These are phyloP conservation scores for Metellina segmentata DNA, from an alignment of 2,888 invertebrate genomes.

Conservation along the genomic window DNA sequence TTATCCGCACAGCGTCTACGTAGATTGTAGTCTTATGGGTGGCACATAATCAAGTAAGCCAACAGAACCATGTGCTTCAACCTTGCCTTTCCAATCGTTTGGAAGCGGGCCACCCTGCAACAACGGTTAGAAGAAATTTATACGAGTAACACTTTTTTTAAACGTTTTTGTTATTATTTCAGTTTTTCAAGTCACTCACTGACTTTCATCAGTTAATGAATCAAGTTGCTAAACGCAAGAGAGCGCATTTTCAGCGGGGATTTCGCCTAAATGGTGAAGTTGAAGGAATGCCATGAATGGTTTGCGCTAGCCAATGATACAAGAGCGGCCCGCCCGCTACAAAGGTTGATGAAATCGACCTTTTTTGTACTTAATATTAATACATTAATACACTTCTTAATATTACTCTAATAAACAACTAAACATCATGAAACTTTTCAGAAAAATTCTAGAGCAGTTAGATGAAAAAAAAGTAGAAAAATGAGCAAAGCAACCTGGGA, in stretches of 20 bases:
- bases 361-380: too few species aligned
- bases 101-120: conserved; percentile 56
- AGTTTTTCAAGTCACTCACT: conserved; percentile 20
- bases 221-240: conserved; percentile 16
- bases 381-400: too few species aligned
- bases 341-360: too few species aligned
- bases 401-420: too few species aligned
- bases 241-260: background rate
- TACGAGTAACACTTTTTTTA: background rate
- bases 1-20: conserved; percentile 72
- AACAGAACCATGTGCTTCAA: conserved; percentile 51
- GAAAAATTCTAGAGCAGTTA: too few species aligned
- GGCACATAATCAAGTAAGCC: conserved; percentile 63
- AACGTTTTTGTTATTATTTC: background rate
- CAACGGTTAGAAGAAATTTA: conserved; percentile 19
- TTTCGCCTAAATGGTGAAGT: background rate
- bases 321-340: too few species aligned
- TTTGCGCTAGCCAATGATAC: too few species aligned
- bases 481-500: too few species aligned
- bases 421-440: too few species aligned
- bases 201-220: conserved; percentile 38
- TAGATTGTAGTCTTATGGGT: conserved; percentile 66
- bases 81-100: conserved; percentile 50
- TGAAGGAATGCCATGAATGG: too few species aligned
- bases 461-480: too few species aligned